phyloP scores from a whole-genome alignment of 2,888 invertebrate genomes.

The Furcula furcula region DNA sequence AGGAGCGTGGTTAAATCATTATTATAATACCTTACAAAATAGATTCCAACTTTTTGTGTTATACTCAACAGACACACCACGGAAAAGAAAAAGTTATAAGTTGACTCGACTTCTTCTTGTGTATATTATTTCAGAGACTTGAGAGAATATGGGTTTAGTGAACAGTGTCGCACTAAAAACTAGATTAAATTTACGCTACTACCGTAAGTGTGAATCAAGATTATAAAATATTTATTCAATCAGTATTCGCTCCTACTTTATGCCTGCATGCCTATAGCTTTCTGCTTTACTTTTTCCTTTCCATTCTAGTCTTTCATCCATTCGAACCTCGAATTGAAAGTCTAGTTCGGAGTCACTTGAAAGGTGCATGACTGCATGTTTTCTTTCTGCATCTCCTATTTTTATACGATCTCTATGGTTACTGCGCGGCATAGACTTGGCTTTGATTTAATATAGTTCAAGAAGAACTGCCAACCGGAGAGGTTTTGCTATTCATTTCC shows the following conservation, averaged over 20 bases:
- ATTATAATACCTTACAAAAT: neutral
- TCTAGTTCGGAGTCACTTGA: constrained; percentile 52
- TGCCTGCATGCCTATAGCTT: constrained; percentile 66
- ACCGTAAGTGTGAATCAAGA: constrained; percentile 24
- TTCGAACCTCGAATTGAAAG: constrained; percentile 37
- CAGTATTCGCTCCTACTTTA: constrained; percentile 76
- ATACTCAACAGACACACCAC: constrained; percentile 13
- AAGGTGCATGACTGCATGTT: constrained; percentile 73
- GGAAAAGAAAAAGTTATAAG: constrained; percentile 18
- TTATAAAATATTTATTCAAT: constrained; percentile 29
- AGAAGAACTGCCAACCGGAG: constrained; percentile 61
- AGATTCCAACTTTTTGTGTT: neutral
- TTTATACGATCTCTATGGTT: constrained; percentile 82
- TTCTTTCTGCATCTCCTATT: constrained; percentile 70
- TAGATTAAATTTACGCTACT: constrained; percentile 30
- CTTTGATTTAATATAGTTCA: constrained; percentile 72
- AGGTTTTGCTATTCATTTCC: constrained; percentile 62
- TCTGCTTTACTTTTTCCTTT: constrained; percentile 55
- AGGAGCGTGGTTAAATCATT: constrained; percentile 57
- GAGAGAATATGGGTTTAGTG: too few species aligned
- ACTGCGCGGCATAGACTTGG: constrained; percentile 81
- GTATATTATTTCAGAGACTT: too few species aligned
- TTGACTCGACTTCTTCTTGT: too few species aligned
- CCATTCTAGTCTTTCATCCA: constrained; percentile 54
- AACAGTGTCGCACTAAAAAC: too few species aligned